phyloP scores from a whole-genome alignment of 2,888 invertebrate genomes.

The Mesopsocus fuscifrons region DNA sequence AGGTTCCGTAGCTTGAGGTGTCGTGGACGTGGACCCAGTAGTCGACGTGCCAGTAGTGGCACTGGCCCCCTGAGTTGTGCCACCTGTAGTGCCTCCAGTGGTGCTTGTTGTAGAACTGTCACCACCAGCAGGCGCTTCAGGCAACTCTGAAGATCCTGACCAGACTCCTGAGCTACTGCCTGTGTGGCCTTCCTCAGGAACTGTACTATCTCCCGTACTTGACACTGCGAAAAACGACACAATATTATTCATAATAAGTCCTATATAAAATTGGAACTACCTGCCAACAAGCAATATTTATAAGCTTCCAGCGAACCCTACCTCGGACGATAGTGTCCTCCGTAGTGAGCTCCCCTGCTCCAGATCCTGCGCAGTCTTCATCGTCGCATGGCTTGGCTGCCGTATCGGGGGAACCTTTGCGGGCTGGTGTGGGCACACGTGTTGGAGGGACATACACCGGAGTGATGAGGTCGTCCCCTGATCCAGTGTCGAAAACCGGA shows the following conservation, averaged over 20 bases:
- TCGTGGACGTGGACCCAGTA: constrained; percentile 25
- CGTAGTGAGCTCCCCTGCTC: constrained; percentile 53
- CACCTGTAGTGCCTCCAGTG: constrained; percentile 6
- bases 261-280: too few relatives aligned
- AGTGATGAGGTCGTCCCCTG: constrained; percentile 81
- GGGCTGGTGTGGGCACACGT: constrained; percentile 33
- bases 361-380: constrained; percentile 75
- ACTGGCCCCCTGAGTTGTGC: neutral
- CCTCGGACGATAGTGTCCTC: too few relatives aligned
- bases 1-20: constrained; percentile 19
- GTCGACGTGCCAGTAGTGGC: constrained; percentile 22
- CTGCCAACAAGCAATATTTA: too few relatives aligned
- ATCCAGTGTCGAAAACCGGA: constrained; percentile 61
- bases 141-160: constrained; percentile 22
- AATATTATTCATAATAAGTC: too few relatives aligned
- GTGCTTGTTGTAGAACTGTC: constrained; percentile 15
- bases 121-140: constrained; percentile 17
- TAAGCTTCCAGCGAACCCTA: too few relatives aligned
- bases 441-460: constrained; percentile 78
- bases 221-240: too few relatives aligned
- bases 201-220: constrained; percentile 33
- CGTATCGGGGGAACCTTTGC: constrained; percentile 21
- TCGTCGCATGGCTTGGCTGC: constrained; percentile 51
- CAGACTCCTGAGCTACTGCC: constrained; percentile 13
- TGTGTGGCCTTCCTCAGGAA: constrained; percentile 19